A percentile compares a stretch with the other conserved stretches of the same genome.
These are phyloP conservation scores for Danio kyathit DNA, from an alignment of 2,797 vertebrate species.

Conservation along the genomic window DNA sequence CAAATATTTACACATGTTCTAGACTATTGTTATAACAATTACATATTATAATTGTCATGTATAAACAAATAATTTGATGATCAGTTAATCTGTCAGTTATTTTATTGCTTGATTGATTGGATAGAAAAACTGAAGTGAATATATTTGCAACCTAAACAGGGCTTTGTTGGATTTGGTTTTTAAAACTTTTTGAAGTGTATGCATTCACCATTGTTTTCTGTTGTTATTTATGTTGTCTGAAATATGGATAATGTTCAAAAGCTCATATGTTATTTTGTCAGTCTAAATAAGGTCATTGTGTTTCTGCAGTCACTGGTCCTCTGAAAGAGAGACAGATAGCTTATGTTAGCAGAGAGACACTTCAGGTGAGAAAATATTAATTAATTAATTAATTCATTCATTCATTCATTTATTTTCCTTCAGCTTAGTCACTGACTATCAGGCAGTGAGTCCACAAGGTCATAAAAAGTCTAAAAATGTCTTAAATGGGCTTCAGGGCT, in stretches of 20 bases:
- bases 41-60: too few relatives aligned
- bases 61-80: background rate
- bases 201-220: background rate
- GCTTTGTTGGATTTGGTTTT: background rate
- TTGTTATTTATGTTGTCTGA: conserved; percentile 16
- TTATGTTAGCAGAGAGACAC: conserved; percentile 88
- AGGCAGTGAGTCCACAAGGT: too few relatives aligned
- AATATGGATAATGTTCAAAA: conserved; percentile 18
- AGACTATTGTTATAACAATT: too few relatives aligned
- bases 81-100: background rate
- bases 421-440: too few relatives aligned
- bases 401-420: background rate
- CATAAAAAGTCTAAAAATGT: too few relatives aligned
- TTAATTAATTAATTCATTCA: too few relatives aligned
- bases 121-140: background rate
- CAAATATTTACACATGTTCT: background rate
- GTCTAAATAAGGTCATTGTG: conserved; percentile 30
- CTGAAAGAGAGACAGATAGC: conserved; percentile 91
- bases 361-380: conserved; percentile 82
- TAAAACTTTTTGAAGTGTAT: background rate
- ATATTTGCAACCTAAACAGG: background rate
- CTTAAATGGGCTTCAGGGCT: too few relatives aligned
- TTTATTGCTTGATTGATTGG: background rate
- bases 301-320: conserved; percentile 84
- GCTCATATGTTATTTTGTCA: background rate